Percentiles rank a stretch among this genome's conserved stretches.
Evolutionary conservation across 2,113 vertebrate species (phyloP).

Genomic region (Otis tarda): DNA sequence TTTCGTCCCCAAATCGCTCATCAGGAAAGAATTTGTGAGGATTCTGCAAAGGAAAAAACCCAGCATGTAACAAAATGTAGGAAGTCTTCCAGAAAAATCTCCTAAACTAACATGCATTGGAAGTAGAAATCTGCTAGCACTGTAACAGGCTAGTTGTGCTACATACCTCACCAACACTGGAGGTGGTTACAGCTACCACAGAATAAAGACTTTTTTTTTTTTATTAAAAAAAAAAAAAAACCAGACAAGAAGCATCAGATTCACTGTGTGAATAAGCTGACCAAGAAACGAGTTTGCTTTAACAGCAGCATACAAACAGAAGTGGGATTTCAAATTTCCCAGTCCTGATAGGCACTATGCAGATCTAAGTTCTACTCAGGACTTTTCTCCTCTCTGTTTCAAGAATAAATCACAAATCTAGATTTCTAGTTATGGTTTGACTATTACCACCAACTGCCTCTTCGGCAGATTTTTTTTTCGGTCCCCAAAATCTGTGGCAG

Average conservation of each 20-base stretch:
- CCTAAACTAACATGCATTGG: neutral
- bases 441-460: neutral
- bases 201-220: neutral
- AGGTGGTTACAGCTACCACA: neutral
- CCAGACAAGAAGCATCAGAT: neutral
- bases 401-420: neutral
- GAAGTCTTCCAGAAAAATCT: neutral
- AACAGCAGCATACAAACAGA: neutral
- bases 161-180: neutral
- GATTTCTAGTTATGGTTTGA: neutral
- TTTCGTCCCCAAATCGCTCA: conserved; percentile 96
- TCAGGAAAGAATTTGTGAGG: conserved; percentile 99
- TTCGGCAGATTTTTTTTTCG: neutral
- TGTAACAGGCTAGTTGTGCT: neutral
- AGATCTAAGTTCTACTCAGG: neutral
- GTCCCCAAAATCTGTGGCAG: neutral
- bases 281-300: neutral
- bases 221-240: too few relatives aligned
- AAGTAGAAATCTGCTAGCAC: neutral
- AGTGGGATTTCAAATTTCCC: neutral
- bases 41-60: conserved; percentile 78
- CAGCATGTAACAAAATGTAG: neutral
- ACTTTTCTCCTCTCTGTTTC: neutral
- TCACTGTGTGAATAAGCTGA: neutral
- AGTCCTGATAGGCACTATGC: neutral